Base-by-base conservation (phyloP, 2,113 vertebrate genomes). In the Balaeniceps rex region DNA sequence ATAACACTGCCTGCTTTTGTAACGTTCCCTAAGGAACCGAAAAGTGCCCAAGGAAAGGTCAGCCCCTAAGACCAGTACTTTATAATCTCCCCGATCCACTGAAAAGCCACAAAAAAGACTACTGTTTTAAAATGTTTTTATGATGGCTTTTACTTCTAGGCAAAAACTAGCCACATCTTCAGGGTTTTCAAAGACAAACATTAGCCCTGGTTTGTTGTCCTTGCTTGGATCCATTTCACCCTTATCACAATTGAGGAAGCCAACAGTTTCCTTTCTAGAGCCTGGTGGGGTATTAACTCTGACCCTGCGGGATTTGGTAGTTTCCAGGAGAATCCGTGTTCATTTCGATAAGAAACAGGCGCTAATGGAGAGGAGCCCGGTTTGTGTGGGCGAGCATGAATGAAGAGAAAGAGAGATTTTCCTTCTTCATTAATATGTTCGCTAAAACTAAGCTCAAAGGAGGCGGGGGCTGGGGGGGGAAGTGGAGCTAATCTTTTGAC, bases 241-340 rank as follows among this genome's bases (percentile, higher is more conserved):
- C 96, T 95, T 97, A 96, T 97, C 96, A 92, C 65, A 72, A 61
- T 9, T 21, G 76, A 96, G 91, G 96, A 97, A 97, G 96, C 93
- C 93, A 96, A 96, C 33, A 90, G 96, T 95, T 97, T 96, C 97
- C 90, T 95, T 85, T 90, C 69, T n/a, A 11, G 92, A 89, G 88
- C 83, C 94, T 83, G 85, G 17, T 33, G 75, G 92, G 95, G 88
- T 90, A 94, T 95, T 93, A 96, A 92, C 91, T 92, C 34, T 83
- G 94, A 71, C 90, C 94, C 93, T 84, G 93, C 14, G 94, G 80
- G 95, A 91, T 94, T 95, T 94, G 90, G 78, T 55, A 80, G 58
- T 96, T 97, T 96, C 94, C 87, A 93, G 94, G 79, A 94, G 94
- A 86, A 90, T 95, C 95, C 74, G 29, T 93, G 96, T 15, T 95